Conservation (phyloP, 1,140 invertebrate genomes). For the Helicoverpa zea region DNA sequence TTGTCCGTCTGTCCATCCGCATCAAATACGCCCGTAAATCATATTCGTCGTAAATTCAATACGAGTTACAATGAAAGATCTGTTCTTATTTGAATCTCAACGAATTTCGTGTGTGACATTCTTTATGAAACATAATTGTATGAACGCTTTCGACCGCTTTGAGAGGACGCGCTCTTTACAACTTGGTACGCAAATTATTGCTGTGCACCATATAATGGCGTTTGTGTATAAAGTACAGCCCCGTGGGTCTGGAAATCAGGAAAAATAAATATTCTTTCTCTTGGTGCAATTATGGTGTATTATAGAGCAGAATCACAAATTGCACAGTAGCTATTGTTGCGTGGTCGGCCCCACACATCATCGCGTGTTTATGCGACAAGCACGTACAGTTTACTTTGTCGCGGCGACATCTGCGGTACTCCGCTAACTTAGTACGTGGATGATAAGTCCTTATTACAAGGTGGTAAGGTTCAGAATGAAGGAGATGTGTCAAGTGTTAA, state of each 20-base stretch:
- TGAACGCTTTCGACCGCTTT: constrained; percentile 43
- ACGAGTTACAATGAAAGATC: constrained; percentile 83
- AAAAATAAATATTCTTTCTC: constrained; percentile 71
- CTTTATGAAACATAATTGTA: constrained; percentile 54
- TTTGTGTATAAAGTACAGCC: constrained; percentile 1
- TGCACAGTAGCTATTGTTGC: constrained; percentile 80
- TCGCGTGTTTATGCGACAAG: constrained; percentile 77
- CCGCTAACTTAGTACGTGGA: constrained; percentile 6
- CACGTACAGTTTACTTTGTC: constrained; percentile 85
- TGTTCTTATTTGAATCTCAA: constrained; percentile 82
- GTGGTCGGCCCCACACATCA: constrained; percentile 79
- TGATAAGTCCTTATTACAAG: constrained; percentile 28
- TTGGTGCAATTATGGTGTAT: constrained; percentile 74
- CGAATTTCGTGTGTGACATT: constrained; percentile 69
- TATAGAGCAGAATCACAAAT: constrained; percentile 83
- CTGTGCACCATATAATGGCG: not conserved
- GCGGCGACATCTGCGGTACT: constrained; percentile 74
- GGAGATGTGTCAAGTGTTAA: constrained; percentile 26
- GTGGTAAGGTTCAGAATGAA: constrained; percentile 55
- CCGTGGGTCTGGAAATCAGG: constrained; percentile 66
- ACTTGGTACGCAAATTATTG: constrained; percentile 50
- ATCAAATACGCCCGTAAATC: constrained; percentile 83
- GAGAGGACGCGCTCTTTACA: constrained; percentile 27
- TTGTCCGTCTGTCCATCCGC: constrained; percentile 82
- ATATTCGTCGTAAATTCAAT: constrained; percentile 85